A percentile compares a stretch with the other conserved stretches of the same genome.
These are phyloP conservation scores for Catostomus latipinnis DNA, from an alignment of 2,797 vertebrate species.

Conservation along the genomic window DNA sequence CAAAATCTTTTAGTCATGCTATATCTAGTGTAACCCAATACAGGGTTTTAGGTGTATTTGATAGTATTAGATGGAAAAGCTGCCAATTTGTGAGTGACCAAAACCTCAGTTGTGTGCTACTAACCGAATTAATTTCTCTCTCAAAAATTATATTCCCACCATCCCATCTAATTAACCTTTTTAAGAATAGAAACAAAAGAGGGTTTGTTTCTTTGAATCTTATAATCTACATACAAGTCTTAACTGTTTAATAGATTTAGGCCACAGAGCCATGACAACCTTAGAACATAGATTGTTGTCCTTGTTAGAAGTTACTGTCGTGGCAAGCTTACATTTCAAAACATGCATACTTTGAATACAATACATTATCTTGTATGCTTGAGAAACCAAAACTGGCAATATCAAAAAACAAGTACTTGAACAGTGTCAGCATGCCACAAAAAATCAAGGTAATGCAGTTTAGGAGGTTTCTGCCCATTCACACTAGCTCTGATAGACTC, in stretches of 20 bases:
- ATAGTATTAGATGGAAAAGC: background rate
- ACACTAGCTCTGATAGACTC: background rate
- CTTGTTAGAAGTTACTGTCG: background rate
- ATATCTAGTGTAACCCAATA: background rate
- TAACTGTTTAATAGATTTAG: slow-evolving; percentile 9
- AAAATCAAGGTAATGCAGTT: background rate
- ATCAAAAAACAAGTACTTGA: background rate
- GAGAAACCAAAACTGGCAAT: background rate
- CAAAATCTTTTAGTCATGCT: background rate
- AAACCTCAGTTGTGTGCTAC: background rate
- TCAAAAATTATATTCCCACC: background rate
- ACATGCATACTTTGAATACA: background rate
- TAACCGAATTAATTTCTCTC: background rate
- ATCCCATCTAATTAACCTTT: too few relatives aligned
- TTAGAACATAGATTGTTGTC: background rate
- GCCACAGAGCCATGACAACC: background rate
- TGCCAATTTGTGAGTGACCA: background rate
- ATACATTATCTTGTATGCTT: background rate
- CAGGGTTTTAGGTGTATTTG: background rate
- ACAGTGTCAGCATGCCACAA: background rate
- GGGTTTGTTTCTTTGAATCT: background rate
- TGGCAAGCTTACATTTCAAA: background rate
- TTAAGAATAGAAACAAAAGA: background rate
- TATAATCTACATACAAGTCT: slow-evolving; percentile 12
- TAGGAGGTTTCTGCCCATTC: background rate